These are phyloP conservation scores for Orthosia cruda DNA, from an alignment of 2,888 invertebrate genomes.

Conservation along the genomic window DNA sequence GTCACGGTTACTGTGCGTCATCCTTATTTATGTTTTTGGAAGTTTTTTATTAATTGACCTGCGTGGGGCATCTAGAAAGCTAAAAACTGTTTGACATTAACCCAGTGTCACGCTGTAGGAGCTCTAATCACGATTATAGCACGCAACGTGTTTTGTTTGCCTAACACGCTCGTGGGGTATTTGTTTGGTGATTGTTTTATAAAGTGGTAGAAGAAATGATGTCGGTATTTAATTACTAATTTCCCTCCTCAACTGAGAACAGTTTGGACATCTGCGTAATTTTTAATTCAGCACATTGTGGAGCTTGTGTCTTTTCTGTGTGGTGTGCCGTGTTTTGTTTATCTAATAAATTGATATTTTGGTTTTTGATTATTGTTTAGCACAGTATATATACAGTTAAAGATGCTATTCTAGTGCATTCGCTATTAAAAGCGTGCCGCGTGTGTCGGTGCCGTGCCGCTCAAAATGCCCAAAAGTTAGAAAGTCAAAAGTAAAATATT, in stretches of 20 bases:
- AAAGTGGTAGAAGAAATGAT: not conserved
- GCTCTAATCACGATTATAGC: constrained; percentile 25
- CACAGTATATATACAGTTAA: no score
- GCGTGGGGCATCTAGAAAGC: no score
- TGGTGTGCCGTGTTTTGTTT: constrained; percentile 5
- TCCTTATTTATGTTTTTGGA: no score
- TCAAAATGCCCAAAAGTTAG: no score
- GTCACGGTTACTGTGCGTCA: no score
- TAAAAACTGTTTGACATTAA: not conserved
- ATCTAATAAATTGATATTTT: not conserved
- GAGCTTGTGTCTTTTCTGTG: constrained; percentile 11
- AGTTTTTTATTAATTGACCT: no score
- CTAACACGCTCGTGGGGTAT: not conserved
- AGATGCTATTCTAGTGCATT: no score
- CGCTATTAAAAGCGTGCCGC: no score
- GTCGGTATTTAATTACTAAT: no score
- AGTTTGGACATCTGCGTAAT: not conserved
- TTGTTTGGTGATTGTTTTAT: constrained; percentile 18
- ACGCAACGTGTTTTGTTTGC: constrained; percentile 25
- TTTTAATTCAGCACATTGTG: constrained; percentile 34
- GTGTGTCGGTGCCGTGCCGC: no score
- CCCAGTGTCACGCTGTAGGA: constrained; percentile 11
- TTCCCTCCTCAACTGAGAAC: not conserved
- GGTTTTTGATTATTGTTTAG: not conserved
- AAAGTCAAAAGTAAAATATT: no score